Base-by-base conservation (phyloP, 2,888 invertebrate species). In the Pristionchus arcanus region DNA sequence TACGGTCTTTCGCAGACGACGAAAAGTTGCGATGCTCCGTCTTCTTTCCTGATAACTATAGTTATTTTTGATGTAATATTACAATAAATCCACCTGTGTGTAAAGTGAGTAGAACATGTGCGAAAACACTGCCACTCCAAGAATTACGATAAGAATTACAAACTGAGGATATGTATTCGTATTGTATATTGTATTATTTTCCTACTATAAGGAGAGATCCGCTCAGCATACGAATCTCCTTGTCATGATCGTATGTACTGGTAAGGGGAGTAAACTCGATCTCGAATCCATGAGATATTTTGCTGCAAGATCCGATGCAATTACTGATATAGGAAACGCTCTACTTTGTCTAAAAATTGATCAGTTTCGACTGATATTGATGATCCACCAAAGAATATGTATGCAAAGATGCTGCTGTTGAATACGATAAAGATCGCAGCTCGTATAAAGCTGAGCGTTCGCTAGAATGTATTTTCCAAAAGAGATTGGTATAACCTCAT, bases 101-200 rank as follows among this genome's bases (percentile, higher is more conserved):
- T 42, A 42, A 25, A 77, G 42, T 13, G 34, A 21, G 42, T 77
- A 77, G 37, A 77, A 77, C 28, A 77, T 77, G 74, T 77, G 74
- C 2, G 25, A 21, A 25, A 77, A 77, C 74, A 77, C 4, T 77
- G 42, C 37, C 7, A 42, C 9, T 0, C 19, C 74, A 9, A 42
- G 19, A 19, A 42, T 37, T 31, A 77, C 19, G 21, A 42, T 42
- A 7, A 77, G 31, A 7, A 77, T 21, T 25, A 77, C 3, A 11
- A 68, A 31, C 68, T 68, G 31, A 68, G 28, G 19, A 7, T 31
- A 34, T 34, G 13, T 34, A 31, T 28, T 9, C 16, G 28, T 25
- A 13, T 13, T 25, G 13, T 21, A 5, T 31, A 68, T 28, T 4
- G 68, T 2, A 66, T 0, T 66, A 13, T 34, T 9, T 7, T 13